phyloP scores from a whole-genome alignment of 2,888 invertebrate genomes.

The Crepidodera aurea region DNA sequence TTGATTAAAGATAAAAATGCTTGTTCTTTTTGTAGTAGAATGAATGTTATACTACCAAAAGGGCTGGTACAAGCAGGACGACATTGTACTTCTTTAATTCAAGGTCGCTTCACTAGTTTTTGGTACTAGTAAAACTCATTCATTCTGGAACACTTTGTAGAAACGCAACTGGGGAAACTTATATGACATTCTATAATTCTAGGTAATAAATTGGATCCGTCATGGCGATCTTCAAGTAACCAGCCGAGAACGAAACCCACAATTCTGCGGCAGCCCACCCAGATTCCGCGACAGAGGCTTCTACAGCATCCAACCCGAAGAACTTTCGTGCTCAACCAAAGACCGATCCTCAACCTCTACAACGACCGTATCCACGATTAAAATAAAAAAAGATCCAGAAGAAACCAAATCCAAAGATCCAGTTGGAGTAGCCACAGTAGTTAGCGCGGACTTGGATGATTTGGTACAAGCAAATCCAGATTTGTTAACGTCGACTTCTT shows the following conservation, averaged over 20 bases:
- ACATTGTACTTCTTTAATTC: too few species aligned
- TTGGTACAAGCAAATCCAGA: slow-evolving; percentile 44
- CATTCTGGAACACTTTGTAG: too few species aligned
- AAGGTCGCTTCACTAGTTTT: too few species aligned
- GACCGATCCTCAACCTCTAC: slow-evolving; percentile 28
- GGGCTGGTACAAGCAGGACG: too few species aligned
- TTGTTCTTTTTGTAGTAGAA: too few species aligned
- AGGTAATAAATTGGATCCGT: slow-evolving; percentile 82
- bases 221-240: slow-evolving; percentile 90
- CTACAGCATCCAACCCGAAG: slow-evolving; percentile 85
- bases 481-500: slow-evolving; percentile 34
- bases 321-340: slow-evolving; percentile 65
- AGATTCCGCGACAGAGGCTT: slow-evolving; percentile 83
- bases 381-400: slow-evolving; percentile 15
- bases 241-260: slow-evolving; percentile 89
- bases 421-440: slow-evolving; percentile 66
- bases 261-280: slow-evolving; percentile 88
- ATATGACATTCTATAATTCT: too few species aligned
- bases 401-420: slow-evolving; percentile 56
- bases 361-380: slow-evolving; percentile 21
- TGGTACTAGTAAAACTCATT: too few species aligned
- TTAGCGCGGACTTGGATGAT: slow-evolving; percentile 64
- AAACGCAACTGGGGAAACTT: too few species aligned
- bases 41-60: too few species aligned
- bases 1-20: too few species aligned